Evolutionary conservation across 2,888 invertebrate genomes (phyloP).

Genomic region (Drosophila barbarae): DNA sequence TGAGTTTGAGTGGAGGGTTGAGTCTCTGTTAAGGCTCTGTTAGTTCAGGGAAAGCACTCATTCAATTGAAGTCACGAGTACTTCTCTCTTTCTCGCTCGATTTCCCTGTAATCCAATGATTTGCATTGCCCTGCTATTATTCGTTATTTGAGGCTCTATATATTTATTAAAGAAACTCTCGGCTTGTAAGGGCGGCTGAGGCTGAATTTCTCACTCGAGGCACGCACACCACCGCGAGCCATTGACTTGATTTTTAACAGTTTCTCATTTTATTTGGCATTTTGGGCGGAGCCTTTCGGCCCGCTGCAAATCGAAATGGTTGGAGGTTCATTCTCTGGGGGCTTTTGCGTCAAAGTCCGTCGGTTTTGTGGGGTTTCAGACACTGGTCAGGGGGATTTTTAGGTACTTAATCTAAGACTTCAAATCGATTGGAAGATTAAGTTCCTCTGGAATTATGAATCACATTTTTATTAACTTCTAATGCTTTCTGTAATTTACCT

Average conservation of each 20-base stretch:
- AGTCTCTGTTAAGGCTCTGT: constrained; percentile 51
- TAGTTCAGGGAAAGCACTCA: constrained; percentile 25
- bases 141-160: constrained; percentile 65
- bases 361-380: constrained; percentile 2
- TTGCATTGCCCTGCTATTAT: constrained; percentile 74
- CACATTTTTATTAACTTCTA: not conserved
- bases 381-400: not conserved
- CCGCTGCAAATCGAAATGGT: constrained; percentile 41
- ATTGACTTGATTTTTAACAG: constrained; percentile 72
- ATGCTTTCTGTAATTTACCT: not conserved
- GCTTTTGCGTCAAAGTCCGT: constrained; percentile 5
- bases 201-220: constrained; percentile 23
- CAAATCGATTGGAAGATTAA: not conserved
- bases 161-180: constrained; percentile 56
- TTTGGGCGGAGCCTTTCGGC: constrained; percentile 60
- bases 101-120: constrained; percentile 39
- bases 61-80: constrained; percentile 1
- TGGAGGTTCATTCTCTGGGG: constrained; percentile 32
- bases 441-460: not conserved
- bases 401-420: constrained; percentile 4
- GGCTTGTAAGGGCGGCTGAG: constrained; percentile 53
- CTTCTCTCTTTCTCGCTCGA: constrained; percentile 10
- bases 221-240: constrained; percentile 25
- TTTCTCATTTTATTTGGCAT: constrained; percentile 61
- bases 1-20: constrained; percentile 19